phyloP scores from a whole-genome alignment of 2,113 vertebrate species.

The Mormyrus lacerda region DNA sequence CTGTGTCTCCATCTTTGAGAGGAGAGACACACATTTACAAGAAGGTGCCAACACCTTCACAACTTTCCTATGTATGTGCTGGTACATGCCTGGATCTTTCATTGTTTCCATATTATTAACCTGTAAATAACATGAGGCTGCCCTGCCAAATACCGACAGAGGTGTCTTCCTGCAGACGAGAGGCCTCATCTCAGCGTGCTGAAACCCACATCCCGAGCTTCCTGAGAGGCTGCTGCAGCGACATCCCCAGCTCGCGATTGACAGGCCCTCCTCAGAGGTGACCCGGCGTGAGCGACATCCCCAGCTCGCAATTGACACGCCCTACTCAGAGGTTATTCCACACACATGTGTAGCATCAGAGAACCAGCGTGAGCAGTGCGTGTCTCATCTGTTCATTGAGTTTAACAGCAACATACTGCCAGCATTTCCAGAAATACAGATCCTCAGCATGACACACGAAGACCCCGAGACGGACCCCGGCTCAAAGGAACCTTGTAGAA shows the following conservation, averaged over 20 bases:
- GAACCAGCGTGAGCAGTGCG: not conserved
- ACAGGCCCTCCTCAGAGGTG: too few species aligned
- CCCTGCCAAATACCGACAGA: not conserved
- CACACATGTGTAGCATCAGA: too few species aligned
- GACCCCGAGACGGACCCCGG: not conserved
- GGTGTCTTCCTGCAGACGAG: not conserved
- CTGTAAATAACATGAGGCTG: not conserved
- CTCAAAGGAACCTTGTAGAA: not conserved
- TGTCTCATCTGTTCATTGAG: not conserved
- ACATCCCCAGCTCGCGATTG: too few species aligned
- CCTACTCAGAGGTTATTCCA: too few species aligned
- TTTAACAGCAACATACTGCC: not conserved
- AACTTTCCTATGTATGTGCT: not conserved
- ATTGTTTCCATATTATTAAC: not conserved
- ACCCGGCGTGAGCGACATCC: too few species aligned
- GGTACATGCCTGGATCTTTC: not conserved
- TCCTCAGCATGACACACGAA: not conserved
- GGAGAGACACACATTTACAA: not conserved
- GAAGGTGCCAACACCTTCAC: not conserved
- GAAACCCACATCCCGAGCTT: not conserved
- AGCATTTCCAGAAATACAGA: not conserved
- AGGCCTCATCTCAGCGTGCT: not conserved
- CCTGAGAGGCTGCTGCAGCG: not conserved
- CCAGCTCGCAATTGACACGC: too few species aligned
- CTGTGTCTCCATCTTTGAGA: not conserved